Evolutionary conservation across 2,113 vertebrate genomes (phyloP).

Genomic region (Erythrolamprus reginae): DNA sequence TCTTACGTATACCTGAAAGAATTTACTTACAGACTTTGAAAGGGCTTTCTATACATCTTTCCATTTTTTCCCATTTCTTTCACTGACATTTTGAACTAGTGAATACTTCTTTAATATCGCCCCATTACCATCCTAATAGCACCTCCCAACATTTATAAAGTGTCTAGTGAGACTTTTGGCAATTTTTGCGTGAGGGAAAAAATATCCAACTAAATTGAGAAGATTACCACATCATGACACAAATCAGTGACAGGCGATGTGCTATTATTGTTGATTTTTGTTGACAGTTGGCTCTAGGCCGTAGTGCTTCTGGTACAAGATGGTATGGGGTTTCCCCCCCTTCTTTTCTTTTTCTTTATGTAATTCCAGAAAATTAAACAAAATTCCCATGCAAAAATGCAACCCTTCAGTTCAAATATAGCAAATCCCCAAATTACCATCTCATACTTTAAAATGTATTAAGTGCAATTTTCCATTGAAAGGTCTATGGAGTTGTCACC

Average conservation of each 20-base stretch:
- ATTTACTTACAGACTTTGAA: constrained; percentile 45
- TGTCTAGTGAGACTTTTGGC: constrained; percentile 77
- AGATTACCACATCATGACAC: constrained; percentile 83
- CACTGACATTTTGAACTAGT: constrained; percentile 73
- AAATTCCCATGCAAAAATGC: constrained; percentile 81
- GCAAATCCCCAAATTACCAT: constrained; percentile 92
- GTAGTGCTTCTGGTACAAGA: constrained; percentile 75
- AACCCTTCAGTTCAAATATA: constrained; percentile 79
- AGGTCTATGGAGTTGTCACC: constrained; percentile 85
- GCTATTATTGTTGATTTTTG: constrained; percentile 83
- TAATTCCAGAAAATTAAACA: constrained; percentile 82
- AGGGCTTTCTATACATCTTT: constrained; percentile 26
- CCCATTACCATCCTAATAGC: constrained; percentile 79
- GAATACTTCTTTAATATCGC: constrained; percentile 75
- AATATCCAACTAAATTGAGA: constrained; percentile 79
- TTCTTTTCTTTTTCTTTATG: background rate
- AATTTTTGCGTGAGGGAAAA: constrained; percentile 71
- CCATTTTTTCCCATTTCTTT: constrained; percentile 62
- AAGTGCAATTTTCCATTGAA: constrained; percentile 91
- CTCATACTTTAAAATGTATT: constrained; percentile 92
- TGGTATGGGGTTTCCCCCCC: constrained; percentile 45
- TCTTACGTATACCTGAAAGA: constrained; percentile 60
- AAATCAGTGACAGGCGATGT: constrained; percentile 81
- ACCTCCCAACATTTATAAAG: constrained; percentile 77
- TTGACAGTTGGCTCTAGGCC: constrained; percentile 85